Conservation (phyloP, 2,113 vertebrate genomes). For the Percina caprodes region DNA sequence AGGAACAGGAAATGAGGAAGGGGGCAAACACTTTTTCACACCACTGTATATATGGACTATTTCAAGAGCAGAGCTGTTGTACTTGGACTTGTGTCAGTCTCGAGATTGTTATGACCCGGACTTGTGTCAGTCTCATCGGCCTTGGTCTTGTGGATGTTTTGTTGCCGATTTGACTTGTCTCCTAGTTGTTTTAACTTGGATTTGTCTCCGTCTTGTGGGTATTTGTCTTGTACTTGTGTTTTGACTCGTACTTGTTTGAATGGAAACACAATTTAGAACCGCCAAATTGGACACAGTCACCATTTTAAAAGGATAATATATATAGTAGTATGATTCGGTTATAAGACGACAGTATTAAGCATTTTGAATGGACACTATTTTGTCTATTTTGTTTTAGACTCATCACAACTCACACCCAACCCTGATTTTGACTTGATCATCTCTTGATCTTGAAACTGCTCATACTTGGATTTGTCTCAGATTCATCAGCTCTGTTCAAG, state of each 20-base stretch:
- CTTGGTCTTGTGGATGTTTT: too few species aligned
- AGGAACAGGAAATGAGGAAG: too few species aligned
- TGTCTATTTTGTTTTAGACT: not conserved
- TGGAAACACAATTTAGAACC: not conserved
- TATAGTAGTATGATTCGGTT: not conserved
- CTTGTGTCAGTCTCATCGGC: not conserved
- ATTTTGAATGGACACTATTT: not conserved
- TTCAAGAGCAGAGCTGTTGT: not conserved
- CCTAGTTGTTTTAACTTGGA: too few species aligned
- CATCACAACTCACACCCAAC: not conserved
- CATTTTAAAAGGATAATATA: not conserved
- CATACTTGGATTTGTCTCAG: not conserved
- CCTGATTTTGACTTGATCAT: too few species aligned
- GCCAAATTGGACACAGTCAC: not conserved
- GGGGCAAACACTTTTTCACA: too few species aligned
- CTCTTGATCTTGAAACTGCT: not conserved
- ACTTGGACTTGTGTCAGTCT: too few species aligned
- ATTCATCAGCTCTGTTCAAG: not conserved
- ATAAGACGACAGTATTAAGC: not conserved
- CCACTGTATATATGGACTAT: too few species aligned
- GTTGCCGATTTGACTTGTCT: too few species aligned
- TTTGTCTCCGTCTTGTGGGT: not conserved
- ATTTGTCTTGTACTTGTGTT: too few species aligned
- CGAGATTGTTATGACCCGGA: not conserved
- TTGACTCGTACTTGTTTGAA: not conserved